These are phyloP conservation scores for Corythaeola cristata DNA, from an alignment of 2,113 vertebrate genomes.

Conservation along the genomic window DNA sequence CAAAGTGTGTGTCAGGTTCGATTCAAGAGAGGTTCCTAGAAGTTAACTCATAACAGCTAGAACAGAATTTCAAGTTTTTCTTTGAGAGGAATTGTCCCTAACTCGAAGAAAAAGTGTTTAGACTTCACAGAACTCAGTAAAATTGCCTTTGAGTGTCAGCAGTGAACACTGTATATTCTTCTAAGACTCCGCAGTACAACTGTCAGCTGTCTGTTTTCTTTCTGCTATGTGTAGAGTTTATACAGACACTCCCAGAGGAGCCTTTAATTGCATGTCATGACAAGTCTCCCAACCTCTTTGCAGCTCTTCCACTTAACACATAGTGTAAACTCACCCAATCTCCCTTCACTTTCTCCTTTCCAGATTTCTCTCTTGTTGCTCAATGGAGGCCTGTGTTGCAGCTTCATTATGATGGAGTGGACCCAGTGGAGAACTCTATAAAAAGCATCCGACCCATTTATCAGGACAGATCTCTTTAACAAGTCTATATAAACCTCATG, in stretches of 20 bases:
- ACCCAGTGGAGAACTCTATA: slow-evolving; percentile 36
- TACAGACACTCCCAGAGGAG: slow-evolving; percentile 38
- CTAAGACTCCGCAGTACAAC: slow-evolving; percentile 31
- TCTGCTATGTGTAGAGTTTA: slow-evolving; percentile 37
- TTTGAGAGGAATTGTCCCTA: slow-evolving; percentile 33
- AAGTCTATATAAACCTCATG: not conserved
- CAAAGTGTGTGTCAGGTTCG: not conserved
- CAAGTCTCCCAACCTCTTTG: slow-evolving; percentile 71
- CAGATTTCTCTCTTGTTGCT: slow-evolving; percentile 21
- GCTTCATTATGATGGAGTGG: slow-evolving; percentile 43
- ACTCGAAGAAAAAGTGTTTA: slow-evolving; percentile 14
- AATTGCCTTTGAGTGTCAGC: slow-evolving; percentile 63
- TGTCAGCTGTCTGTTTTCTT: slow-evolving; percentile 60
- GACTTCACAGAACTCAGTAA: slow-evolving; percentile 10
- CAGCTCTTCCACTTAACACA: slow-evolving; percentile 63
- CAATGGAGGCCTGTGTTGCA: not conserved
- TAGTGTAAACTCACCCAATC: slow-evolving; percentile 51
- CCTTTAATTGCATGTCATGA: slow-evolving; percentile 72
- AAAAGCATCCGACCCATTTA: slow-evolving; percentile 56
- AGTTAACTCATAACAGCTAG: not conserved
- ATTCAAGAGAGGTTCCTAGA: slow-evolving; percentile 2
- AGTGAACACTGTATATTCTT: slow-evolving; percentile 50
- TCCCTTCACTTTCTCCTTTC: slow-evolving; percentile 62
- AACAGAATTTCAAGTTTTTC: not conserved
- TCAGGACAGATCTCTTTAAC: slow-evolving; percentile 56